Evolutionary conservation across 92 coral and sea anemone species (phyloP), one percentile per base, ranked within the genome.

Genomic region (Galaxea fascicularis): DNA sequence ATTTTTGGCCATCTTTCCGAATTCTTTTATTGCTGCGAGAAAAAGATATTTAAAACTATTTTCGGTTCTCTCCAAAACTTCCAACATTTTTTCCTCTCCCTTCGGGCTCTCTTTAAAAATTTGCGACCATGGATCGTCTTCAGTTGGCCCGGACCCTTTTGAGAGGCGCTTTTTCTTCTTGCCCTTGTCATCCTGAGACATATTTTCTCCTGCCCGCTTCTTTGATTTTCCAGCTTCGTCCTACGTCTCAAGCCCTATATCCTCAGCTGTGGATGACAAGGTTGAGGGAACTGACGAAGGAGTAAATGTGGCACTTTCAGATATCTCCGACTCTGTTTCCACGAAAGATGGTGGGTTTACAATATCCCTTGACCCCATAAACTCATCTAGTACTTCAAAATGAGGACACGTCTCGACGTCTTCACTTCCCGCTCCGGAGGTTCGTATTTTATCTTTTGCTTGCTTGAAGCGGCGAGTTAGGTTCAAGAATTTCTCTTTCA

Each of bases 331-430:
- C 44, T 15, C 71, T 22, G 39, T 27, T 65, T 26, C 71, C 71
- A 9, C 7, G 28, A 65, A 28, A n/a, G 8, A 26, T 7, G 12
- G 30, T 65, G 71, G 71, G 24, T 22, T 26, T 30, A 65, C 39
- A 18, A 26, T 22, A 18, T 65, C 71, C 21, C 39, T 65, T 17
- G 71, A 65, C 21, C 71, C 71, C 39, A 65, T 65, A 41, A 71
- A 71, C 56, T 71, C 77, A 29, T 71, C 77, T 0, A 71, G 28
- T 17, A 24, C 21, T 12, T 71, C 54, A 79, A 79, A 86, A 56
- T 56, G 62, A 12, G 62, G 62, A n/a, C 62, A 56, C 7, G 21
- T 41, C 8, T 71, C 54, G 8, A 71, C 16, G 53, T n/a, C 77
- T 8, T 39, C 57, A 71, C 27, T 71, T 39, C 56, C 77, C 28